Evolutionary conservation across 2,113 vertebrate genomes (phyloP).

Genomic region (Marmota flaviventris): DNA sequence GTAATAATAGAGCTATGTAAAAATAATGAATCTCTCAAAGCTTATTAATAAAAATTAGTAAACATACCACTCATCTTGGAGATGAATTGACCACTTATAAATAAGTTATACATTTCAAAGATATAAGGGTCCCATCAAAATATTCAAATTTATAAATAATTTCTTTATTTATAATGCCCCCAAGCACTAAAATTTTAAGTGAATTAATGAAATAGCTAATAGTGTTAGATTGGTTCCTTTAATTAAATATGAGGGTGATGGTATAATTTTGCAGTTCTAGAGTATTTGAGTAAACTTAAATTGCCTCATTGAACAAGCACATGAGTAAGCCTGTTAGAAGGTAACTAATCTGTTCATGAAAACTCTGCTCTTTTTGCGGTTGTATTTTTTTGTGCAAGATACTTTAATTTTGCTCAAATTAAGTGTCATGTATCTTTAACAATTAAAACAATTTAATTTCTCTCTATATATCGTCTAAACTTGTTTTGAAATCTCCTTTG

Average conservation of each 20-base stretch:
- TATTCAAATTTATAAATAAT: not conserved
- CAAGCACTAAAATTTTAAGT: not conserved
- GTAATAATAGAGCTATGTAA: not conserved
- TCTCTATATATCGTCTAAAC: not conserved
- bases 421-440: not conserved
- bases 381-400: not conserved
- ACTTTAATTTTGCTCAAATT: not conserved
- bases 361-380: not conserved
- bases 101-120: conserved; percentile 31
- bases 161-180: not conserved
- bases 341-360: not conserved
- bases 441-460: not conserved
- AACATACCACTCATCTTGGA: not conserved
- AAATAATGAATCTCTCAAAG: not conserved
- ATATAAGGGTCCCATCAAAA: not conserved
- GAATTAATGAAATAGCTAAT: conserved; percentile 22
- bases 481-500: not conserved
- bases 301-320: no score
- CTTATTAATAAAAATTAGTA: conserved; percentile 6
- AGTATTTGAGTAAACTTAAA: not conserved
- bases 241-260: not conserved
- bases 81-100: not conserved
- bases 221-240: not conserved
- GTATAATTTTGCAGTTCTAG: not conserved
- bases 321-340: not conserved